Conservation (phyloP, 35 echinoderm and acorn worm species). For the Ptychodera flava region DNA sequence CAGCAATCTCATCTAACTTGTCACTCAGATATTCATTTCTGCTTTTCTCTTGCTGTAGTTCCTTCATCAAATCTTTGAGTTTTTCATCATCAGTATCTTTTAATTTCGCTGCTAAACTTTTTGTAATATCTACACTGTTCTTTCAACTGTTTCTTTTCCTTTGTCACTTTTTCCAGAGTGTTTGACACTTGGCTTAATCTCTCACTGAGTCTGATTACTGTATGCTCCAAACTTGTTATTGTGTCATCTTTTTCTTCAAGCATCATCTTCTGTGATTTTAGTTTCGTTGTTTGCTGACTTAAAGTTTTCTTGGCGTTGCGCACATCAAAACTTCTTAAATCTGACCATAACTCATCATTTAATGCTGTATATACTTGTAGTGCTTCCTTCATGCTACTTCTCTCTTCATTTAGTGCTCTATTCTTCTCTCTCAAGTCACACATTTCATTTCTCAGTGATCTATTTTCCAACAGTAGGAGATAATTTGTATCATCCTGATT, state of each 20-base stretch:
- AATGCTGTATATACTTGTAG: not conserved
- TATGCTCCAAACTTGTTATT: not conserved
- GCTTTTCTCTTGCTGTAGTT: slow-evolving; percentile 20
- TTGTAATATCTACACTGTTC: not conserved
- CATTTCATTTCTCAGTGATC: not conserved
- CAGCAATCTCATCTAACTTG: slow-evolving; percentile 39
- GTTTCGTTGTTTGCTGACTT: not conserved
- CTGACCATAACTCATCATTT: not conserved
- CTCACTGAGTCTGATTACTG: not conserved
- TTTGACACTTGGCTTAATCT: not conserved
- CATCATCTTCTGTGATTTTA: not conserved
- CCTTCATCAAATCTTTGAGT: not conserved
- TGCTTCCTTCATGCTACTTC: not conserved
- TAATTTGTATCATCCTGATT: not conserved
- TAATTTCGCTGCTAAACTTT: not conserved
- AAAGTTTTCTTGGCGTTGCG: not conserved
- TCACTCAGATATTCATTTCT: slow-evolving; percentile 27
- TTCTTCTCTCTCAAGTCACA: not conserved
- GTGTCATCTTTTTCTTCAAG: not conserved
- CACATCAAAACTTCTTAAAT: not conserved
- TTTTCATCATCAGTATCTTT: not conserved
- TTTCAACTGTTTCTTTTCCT: not conserved
- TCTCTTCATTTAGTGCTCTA: not conserved
- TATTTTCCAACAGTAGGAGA: not conserved
- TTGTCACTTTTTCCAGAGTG: not conserved